Base-by-base conservation (phyloP, 2,888 invertebrate genomes). In the Melieria picta region DNA sequence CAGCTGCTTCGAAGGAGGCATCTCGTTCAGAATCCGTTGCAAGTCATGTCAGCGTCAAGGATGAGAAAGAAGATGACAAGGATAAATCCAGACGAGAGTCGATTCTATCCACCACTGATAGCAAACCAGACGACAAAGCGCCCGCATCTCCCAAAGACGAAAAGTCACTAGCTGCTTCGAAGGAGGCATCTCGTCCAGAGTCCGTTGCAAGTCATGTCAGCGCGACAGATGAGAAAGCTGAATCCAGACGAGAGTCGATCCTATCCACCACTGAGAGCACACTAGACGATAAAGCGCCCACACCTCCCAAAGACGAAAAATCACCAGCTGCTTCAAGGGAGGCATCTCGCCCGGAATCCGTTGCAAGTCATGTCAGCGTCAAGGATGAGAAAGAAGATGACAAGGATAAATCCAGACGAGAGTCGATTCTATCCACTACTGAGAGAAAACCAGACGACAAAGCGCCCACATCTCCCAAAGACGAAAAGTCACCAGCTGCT, bases 21-120 rank as follows among this genome's bases (percentile, higher is more conserved):
- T 78, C 75, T 7, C 58, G 76, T 65, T 66, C 77, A 74, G 77
- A 76, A 48, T 77, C 76, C 16, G 74, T 72, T n/a, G 73, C 76
- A 6, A 76, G 74, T n/a, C 67, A 65, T n/a, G 60, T 64, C 4
- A 16, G 72, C 73, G n/a, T 72, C 3, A 30, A n/a, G n/a, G 30
- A 30, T 30, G 30, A 30, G 30, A 30, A 73, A 45, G 73, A 70
- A 10, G 62, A 64, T 10, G 72, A 77, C 4, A 30, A 68, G 64
- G 48, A 48, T 10, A 52, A 50, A 46, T 30, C 68, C 45, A 65
- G 65, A 13, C 46, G 42, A 48, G 68, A 71, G 55, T 75, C 72
- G 1, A 60, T 78, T 43, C 65, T 58, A n/a, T 72, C 78, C 0
- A 69, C 67, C 0, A 74, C 65, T 13, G 48, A 56, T 1, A 73